Conservation (phyloP, 2,797 vertebrate genomes). For the Sebastes minor region DNA sequence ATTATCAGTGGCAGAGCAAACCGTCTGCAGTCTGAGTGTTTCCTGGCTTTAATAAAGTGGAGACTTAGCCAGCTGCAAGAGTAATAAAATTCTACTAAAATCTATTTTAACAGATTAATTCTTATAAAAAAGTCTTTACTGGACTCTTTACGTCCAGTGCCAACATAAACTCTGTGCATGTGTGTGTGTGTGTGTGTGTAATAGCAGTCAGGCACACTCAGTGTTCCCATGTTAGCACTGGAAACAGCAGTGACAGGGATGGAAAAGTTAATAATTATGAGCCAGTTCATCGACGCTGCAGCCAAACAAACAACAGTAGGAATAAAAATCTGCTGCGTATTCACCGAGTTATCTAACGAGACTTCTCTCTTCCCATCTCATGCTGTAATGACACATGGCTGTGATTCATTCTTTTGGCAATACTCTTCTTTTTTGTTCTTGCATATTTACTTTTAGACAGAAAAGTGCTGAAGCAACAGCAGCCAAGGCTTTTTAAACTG, state of each 20-base stretch:
- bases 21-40: background rate
- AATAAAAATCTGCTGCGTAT: background rate
- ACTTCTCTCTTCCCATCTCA: background rate
- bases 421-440: no score
- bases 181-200: background rate
- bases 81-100: background rate
- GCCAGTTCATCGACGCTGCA: background rate
- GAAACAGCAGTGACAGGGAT: background rate
- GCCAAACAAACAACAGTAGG: background rate
- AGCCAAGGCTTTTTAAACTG: background rate
- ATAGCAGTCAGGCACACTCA: background rate
- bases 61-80: background rate
- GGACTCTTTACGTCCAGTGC: background rate
- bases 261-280: background rate
- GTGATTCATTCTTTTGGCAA: background rate
- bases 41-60: background rate
- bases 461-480: no score
- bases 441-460: background rate
- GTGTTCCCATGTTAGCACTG: background rate
- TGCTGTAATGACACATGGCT: background rate
- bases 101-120: background rate
- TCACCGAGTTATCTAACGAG: background rate
- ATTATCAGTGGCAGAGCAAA: background rate
- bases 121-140: slow-evolving; percentile 9
- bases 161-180: background rate